Evolutionary conservation across 2,797 vertebrate species (phyloP).

Genomic region (Anguilla pacifica): DNA sequence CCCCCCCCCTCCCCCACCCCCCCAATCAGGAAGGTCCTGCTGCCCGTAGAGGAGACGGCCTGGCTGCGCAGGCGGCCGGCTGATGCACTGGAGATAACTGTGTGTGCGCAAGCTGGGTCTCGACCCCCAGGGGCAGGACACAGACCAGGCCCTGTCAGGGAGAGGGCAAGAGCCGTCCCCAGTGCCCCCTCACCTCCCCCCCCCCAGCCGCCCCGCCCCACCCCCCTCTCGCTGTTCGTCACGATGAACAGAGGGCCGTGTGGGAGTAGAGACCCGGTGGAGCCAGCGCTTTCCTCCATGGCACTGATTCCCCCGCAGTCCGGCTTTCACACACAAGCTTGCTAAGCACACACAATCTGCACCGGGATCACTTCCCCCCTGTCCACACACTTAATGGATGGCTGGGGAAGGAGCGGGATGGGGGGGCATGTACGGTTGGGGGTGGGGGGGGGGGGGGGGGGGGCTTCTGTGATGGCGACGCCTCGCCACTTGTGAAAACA

Average conservation of each 20-base stretch:
- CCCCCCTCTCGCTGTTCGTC: constrained; percentile 60
- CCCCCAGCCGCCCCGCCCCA: constrained; percentile 47
- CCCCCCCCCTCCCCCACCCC: constrained; percentile 59
- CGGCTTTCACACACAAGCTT: constrained; percentile 34
- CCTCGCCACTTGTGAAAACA: constrained; percentile 67
- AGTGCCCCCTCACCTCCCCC: constrained; percentile 64
- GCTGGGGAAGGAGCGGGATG: constrained; percentile 37
- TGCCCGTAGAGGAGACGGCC: constrained; percentile 92
- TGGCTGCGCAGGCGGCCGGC: constrained; percentile 95
- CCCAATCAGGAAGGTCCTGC: constrained; percentile 79
- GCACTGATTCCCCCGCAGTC: constrained; percentile 68
- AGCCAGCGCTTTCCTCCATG: constrained; percentile 84
- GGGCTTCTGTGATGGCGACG: constrained; percentile 60
- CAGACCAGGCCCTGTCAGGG: constrained; percentile 99
- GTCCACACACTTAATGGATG: constrained; percentile 68
- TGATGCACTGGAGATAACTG: constrained; percentile 97
- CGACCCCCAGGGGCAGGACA: constrained; percentile 96
- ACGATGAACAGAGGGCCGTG: constrained; percentile 65
- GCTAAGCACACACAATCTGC: constrained; percentile 65
- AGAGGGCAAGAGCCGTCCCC: constrained; percentile 82
- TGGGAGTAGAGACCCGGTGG: constrained; percentile 73
- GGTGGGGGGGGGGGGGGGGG: constrained; percentile 27
- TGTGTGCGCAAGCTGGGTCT: constrained; percentile 96
- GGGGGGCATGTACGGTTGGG: constrained; percentile 23
- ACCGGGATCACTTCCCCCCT: constrained; percentile 70